Base-by-base conservation (phyloP, 1,140 invertebrate genomes). In the Ceratosolen fusciceps region DNA sequence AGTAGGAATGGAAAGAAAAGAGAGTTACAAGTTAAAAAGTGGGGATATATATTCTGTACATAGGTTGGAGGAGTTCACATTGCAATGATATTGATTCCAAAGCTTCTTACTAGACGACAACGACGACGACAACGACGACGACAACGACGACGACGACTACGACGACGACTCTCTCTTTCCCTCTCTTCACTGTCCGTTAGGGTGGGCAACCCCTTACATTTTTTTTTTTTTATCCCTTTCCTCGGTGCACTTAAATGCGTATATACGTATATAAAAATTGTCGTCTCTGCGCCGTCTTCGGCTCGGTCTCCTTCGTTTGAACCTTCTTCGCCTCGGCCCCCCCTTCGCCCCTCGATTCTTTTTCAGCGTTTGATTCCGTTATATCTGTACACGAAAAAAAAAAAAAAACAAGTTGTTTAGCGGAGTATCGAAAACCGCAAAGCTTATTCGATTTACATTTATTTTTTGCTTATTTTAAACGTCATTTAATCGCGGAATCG, bases 1-100 rank as follows among this genome's bases (percentile, higher is more conserved):
- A 86, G 85, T 85, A 86, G 84, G 84, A 87, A 85, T n/a, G n/a
- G n/a, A n/a, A n/a, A n/a, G n/a, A n/a, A 86, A 85, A 89, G 88
- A 89, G 87, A 89, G 89, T 89, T 89, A 88, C 88, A 87, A 90
- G 86, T 87, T 84, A 85, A 70, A 80, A 80, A 75, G 79, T 31
- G 49, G 79, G 74, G 83, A 81, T 82, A 71, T 79, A n/a, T n/a
- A 49, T 60, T 70, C 52, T 60, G 65, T 37, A 71, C 37, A 65
- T 72, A 78, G 81, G 84, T 84, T 83, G 86, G 84, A 85, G 85
- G 83, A 87, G 83, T 85, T 85, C 84, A 85, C 86, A 87, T 89
- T 90, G 89, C 89, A 90, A 90, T 90, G 89, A 89, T 90, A 90
- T 90, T 87, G 89, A 90, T 90, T 90, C 85, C 88, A 88, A 90